Evolutionary conservation across 2,888 invertebrate genomes (phyloP).

Genomic region (Cryptocephalus moraei): DNA sequence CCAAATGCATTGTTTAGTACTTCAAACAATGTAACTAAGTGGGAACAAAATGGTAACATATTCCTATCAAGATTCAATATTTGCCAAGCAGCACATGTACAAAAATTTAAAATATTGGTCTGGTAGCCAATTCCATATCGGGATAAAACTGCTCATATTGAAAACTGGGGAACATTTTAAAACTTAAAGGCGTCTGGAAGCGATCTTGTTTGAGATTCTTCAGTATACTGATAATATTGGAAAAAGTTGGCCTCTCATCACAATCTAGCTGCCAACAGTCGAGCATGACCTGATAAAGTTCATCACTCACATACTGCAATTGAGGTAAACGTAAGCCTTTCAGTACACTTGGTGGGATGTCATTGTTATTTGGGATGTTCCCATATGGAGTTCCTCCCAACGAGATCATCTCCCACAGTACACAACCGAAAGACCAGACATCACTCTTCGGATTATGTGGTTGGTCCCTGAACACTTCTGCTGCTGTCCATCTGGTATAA

Average conservation of each 20-base stretch:
- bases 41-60: too few relatives aligned
- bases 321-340: slow-evolving; percentile 65
- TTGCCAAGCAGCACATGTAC: neutral
- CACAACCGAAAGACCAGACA: slow-evolving; percentile 73
- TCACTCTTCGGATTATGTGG: slow-evolving; percentile 63
- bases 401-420: slow-evolving; percentile 74
- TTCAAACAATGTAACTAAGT: too few relatives aligned
- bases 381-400: slow-evolving; percentile 73
- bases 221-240: slow-evolving; percentile 40
- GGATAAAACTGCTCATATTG: slow-evolving; percentile 35
- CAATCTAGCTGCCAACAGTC: slow-evolving; percentile 79
- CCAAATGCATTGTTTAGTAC: too few relatives aligned
- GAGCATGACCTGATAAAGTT: slow-evolving; percentile 69
- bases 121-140: slow-evolving; percentile 31
- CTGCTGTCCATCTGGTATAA: slow-evolving; percentile 68
- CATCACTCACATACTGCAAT: slow-evolving; percentile 63
- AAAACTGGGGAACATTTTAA: slow-evolving; percentile 29
- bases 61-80: neutral
- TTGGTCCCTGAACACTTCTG: slow-evolving; percentile 63
- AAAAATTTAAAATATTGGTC: slow-evolving; percentile 24
- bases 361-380: slow-evolving; percentile 53
- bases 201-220: slow-evolving; percentile 21
- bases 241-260: slow-evolving; percentile 67
- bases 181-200: slow-evolving; percentile 25
- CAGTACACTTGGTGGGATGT: slow-evolving; percentile 56